phyloP scores from a whole-genome alignment of 2,888 invertebrate species.

The Gandaritis pyraliata region DNA sequence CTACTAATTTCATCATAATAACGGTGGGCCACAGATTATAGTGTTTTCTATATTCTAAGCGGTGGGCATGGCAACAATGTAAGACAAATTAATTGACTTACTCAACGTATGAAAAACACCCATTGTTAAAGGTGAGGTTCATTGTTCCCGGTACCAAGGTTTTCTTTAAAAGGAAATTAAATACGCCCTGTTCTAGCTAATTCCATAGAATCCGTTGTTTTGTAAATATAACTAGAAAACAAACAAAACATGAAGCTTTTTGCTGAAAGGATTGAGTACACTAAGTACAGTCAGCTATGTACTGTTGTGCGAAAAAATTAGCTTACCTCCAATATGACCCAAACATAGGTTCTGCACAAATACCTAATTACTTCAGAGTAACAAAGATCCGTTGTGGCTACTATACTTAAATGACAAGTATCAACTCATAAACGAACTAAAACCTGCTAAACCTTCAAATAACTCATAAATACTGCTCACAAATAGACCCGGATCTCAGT shows the following conservation, averaged over 20 bases:
- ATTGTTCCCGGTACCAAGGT: conserved; percentile 19
- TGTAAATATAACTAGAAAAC: conserved; percentile 6
- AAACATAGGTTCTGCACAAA: no score
- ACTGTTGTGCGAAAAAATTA: background rate
- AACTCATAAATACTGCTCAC: conserved; percentile 13
- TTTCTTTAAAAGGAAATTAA: conserved; percentile 16
- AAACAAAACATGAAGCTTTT: background rate
- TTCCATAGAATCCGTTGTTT: conserved; percentile 12
- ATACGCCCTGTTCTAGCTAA: conserved; percentile 13
- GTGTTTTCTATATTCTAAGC: no score
- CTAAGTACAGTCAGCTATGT: no score
- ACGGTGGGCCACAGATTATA: no score
- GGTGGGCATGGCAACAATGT: conserved; percentile 30
- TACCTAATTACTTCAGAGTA: no score
- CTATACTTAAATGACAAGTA: background rate
- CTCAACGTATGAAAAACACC: conserved; percentile 36
- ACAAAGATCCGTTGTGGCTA: no score
- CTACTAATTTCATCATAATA: no score
- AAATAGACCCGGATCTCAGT: conserved; percentile 17
- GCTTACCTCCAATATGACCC: no score
- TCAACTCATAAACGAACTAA: background rate
- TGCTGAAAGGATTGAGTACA: no score
- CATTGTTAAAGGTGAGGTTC: conserved; percentile 15
- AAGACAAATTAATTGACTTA: conserved; percentile 47
- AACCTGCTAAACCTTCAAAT: conserved; percentile 6